These are phyloP conservation scores for Rattus rattus DNA, from an alignment of 2,113 vertebrate genomes.

Conservation along the genomic window DNA sequence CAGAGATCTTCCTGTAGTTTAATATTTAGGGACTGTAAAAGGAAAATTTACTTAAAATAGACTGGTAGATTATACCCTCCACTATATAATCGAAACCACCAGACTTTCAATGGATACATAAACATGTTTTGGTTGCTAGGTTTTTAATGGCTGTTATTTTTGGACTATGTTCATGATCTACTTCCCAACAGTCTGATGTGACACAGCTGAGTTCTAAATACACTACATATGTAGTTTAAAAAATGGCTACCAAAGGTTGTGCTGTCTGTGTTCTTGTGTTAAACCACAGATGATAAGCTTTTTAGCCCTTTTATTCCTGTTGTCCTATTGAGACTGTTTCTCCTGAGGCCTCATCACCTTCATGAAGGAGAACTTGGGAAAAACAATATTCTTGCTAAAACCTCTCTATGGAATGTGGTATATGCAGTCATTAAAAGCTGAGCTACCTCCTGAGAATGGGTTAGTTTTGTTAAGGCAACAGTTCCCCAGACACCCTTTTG, in stretches of 20 bases:
- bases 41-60: slow-evolving; percentile 77
- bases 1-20: slow-evolving; percentile 53
- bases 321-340: slow-evolving; percentile 50
- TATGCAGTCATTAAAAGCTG: slow-evolving; percentile 21
- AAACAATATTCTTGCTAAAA: slow-evolving; percentile 56
- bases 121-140: slow-evolving; percentile 91
- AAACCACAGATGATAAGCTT: slow-evolving; percentile 76
- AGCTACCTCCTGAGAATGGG: slow-evolving; percentile 35
- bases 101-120: slow-evolving; percentile 76
- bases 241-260: slow-evolving; percentile 72
- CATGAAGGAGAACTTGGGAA: slow-evolving; percentile 32
- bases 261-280: slow-evolving; percentile 46
- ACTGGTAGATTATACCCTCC: slow-evolving; percentile 44
- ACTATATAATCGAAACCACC: slow-evolving; percentile 67
- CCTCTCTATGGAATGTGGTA: not conserved
- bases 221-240: slow-evolving; percentile 48
- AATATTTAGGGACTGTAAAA: slow-evolving; percentile 62
- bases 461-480: not conserved
- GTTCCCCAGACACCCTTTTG: slow-evolving; percentile 58
- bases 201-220: slow-evolving; percentile 85
- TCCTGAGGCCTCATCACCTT: not conserved
- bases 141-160: slow-evolving; percentile 87
- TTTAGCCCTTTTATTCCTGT: not conserved
- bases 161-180: slow-evolving; percentile 82
- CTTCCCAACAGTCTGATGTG: slow-evolving; percentile 82